Base-by-base conservation (phyloP, 2,797 vertebrate genomes). In the Tragelaphus oryx region DNA sequence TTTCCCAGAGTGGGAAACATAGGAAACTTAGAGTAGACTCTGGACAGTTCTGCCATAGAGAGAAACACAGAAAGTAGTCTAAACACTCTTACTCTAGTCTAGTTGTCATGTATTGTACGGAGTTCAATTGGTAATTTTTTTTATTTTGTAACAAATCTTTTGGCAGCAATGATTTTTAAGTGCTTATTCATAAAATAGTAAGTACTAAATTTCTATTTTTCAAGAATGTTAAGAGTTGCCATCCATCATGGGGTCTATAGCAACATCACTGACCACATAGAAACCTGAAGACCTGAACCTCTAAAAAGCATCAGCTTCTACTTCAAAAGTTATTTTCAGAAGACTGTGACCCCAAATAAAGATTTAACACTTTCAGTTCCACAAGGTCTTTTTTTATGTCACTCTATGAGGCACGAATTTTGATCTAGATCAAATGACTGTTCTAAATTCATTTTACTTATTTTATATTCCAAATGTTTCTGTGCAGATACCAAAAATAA, bases 101-200 rank as follows among this genome's bases (percentile, higher is more conserved):
- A 74, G 87, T 52, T 75, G 48, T 75, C 78, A 76, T 59, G 87
- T 81, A 37, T 44, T 44, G 18, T 86, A 26, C 20, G 4, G 18
- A 78, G 33, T 76, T 86, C 93, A 74, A 89, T 62, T 60, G 37
- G 80, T 78, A 85, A 89, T 71, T 71, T 75, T 75, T 84, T 55
- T 89, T 24, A 33, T 57, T 94, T 89, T 93, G 46, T 57, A 86
- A 94, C 93, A 88, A 94, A 81, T 8, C 14, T 78, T 46, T 44
- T 26, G 62, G 37, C 55, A 93, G 44, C 71, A 85, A 57, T 94
- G 28, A 46, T 84, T 68, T 50, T 82, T 82, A 10, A 91, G 26
- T 78, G 48, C 24, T 88, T 85, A 86, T 78, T 91, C 87, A 96
- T 87, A 91, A 95, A 93, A 94, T 28, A 94, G 28, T 57, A 91